These are phyloP conservation scores for Mustela nigripes DNA, from an alignment of 2,113 vertebrate genomes.

Conservation along the genomic window DNA sequence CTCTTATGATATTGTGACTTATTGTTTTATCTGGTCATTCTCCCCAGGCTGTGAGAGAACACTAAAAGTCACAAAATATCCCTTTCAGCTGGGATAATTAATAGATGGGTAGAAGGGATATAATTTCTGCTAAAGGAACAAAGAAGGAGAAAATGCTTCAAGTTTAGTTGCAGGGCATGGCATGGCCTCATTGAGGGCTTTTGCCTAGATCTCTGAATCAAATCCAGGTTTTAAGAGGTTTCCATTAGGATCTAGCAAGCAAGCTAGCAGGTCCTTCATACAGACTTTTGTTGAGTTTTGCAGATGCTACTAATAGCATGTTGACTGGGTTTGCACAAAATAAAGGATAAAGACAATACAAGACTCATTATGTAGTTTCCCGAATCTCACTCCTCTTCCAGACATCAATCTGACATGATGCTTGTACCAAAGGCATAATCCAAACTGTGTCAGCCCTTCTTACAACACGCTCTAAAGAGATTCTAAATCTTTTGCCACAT, in stretches of 20 bases:
- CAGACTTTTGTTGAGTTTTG: not conserved
- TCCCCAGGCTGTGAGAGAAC: not conserved
- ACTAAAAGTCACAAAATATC: constrained; percentile 23
- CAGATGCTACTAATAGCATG: constrained; percentile 43
- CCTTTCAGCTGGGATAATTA: not conserved
- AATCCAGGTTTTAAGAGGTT: not conserved
- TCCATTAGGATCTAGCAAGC: not conserved
- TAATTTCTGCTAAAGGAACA: not conserved
- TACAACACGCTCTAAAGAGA: constrained; percentile 30
- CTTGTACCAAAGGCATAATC: constrained; percentile 55
- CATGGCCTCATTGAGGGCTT: not conserved
- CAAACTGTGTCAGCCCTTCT: not conserved
- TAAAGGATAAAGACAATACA: constrained; percentile 53
- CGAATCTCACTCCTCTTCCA: constrained; percentile 59
- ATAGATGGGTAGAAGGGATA: not conserved
- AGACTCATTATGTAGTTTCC: not conserved
- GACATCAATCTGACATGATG: constrained; percentile 22
- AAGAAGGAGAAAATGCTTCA: not conserved
- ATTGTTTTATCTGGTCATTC: constrained; percentile 46
- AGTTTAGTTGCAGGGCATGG: not conserved
- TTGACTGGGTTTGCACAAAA: not conserved
- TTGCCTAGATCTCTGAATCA: not conserved
- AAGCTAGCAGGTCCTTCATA: constrained; percentile 27
- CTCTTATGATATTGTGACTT: not conserved
- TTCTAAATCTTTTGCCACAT: constrained; percentile 41